phyloP scores from a whole-genome alignment of 2,888 invertebrate genomes.

The Caenorhabditis becei region DNA sequence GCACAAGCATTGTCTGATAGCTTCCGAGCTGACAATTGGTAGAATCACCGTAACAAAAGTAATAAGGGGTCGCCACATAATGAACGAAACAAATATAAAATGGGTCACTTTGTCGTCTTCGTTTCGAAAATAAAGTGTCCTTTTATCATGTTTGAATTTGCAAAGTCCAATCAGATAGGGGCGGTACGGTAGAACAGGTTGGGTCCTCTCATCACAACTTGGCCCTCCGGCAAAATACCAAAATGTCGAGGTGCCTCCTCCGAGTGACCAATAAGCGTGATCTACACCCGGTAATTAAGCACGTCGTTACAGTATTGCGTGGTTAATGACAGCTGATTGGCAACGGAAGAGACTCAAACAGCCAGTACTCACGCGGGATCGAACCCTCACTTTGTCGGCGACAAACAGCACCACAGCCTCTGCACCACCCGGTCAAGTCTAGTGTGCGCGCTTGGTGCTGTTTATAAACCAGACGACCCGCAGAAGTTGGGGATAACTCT shows the following conservation, averaged over 20 bases:
- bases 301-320: slow-evolving; percentile 37
- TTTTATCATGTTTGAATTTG: slow-evolving; percentile 23
- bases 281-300: slow-evolving; percentile 56
- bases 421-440: slow-evolving; percentile 33
- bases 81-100: neutral
- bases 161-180: neutral
- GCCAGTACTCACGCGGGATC: slow-evolving; percentile 60
- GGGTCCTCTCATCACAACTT: too few relatives aligned
- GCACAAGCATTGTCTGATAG: slow-evolving; percentile 50
- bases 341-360: slow-evolving; percentile 42
- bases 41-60: neutral
- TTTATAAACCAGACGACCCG: neutral
- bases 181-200: slow-evolving; percentile 16
- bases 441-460: neutral
- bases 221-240: slow-evolving; percentile 6
- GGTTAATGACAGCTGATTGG: slow-evolving; percentile 63
- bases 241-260: slow-evolving; percentile 56
- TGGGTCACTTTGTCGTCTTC: slow-evolving; percentile 3
- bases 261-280: slow-evolving; percentile 38
- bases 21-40: slow-evolving; percentile 11
- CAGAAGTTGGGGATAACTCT: too few relatives aligned
- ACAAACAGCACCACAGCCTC: slow-evolving; percentile 17
- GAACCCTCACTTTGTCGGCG: slow-evolving; percentile 8
- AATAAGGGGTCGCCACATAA: neutral
- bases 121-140: slow-evolving; percentile 3